A percentile compares a stretch with the other conserved stretches of the same genome.
These are phyloP conservation scores for Trematocara unimaculatum DNA, from an alignment of 2,113 vertebrate genomes.

Conservation along the genomic window DNA sequence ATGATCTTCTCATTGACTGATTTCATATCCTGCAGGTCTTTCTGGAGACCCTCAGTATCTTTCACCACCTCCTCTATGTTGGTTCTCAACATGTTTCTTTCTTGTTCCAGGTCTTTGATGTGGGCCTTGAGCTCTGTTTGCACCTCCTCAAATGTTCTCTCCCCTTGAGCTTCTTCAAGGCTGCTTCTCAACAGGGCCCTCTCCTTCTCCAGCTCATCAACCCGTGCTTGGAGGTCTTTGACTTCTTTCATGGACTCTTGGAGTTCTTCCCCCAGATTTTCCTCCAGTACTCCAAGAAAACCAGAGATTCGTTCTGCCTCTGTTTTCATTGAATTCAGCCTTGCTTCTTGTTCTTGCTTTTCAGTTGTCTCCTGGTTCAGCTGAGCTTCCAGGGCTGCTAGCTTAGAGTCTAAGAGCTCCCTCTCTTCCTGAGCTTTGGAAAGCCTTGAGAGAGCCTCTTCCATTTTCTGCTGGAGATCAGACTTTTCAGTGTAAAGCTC, in stretches of 20 bases:
- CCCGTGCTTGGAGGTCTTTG: constrained; percentile 24
- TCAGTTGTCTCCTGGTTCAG: constrained; percentile 64
- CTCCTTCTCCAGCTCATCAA: constrained; percentile 64
- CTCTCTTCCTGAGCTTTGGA: constrained; percentile 56
- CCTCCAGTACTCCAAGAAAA: constrained; percentile 60
- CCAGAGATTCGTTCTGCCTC: constrained; percentile 54
- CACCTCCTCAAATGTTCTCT: constrained; percentile 34
- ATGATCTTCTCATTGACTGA: constrained; percentile 72
- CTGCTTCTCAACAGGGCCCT: constrained; percentile 55
- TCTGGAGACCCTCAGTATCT: constrained; percentile 77
- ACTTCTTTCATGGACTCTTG: background rate
- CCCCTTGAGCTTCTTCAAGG: constrained; percentile 68
- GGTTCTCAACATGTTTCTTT: constrained; percentile 72
- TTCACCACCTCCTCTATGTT: constrained; percentile 74
- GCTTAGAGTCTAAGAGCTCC: constrained; percentile 37
- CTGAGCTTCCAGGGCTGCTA: constrained; percentile 62
- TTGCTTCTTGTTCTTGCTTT: constrained; percentile 60
- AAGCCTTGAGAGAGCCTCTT: constrained; percentile 65
- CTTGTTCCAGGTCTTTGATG: constrained; percentile 74
- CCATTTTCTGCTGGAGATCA: constrained; percentile 68
- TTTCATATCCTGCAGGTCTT: constrained; percentile 80
- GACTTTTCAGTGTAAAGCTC: constrained; percentile 57
- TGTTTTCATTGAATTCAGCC: constrained; percentile 54
- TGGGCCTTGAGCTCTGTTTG: constrained; percentile 70
- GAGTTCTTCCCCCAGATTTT: constrained; percentile 38